Base-by-base conservation (phyloP, 2,113 vertebrate species). In the Macaca nemestrina region DNA sequence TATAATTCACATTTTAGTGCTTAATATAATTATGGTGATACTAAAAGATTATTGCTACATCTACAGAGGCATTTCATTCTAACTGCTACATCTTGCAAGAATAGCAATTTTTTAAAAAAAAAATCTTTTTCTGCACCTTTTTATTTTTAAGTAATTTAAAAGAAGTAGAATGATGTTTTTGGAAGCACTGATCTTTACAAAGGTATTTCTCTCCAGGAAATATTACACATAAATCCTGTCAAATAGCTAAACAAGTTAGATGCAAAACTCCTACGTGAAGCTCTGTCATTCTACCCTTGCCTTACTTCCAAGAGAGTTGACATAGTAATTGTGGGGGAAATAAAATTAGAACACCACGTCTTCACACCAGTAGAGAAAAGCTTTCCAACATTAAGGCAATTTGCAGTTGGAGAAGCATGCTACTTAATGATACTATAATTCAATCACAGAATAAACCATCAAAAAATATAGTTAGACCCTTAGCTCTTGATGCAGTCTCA, bases 321-420 rank as follows among this genome's bases (percentile, higher is more conserved):
- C 98, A 98, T 87, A 95, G 97, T 98, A 98, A 98, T 98, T 97
- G 97, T 97, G 97, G 86, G 79, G 96, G 97, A 96, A 96, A 98
- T 97, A 98, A 98, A 99, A 98, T 98, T 96, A 98, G 86, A 98
- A 97, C 57, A 96, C 76, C 94, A 97, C 90, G 92, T 98, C 98
- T 98, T 98, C 78, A 13, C 0, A 25, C 96, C 93, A 87, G 97
- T 93, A 97, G 93, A 96, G 93, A 97, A 98, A 98, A 97, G 81
- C 82, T 97, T 84, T 94, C 95, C 92, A 90, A 75, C 75, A 82
- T 50, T 55, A 98, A 96, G 92, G 92, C 88, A 98, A 93, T 98
- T 85, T 97, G 78, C 78, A 98, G 98, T 95, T 94, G 67, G 88
- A 96, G 67, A 78, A 90, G 76, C 43, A 5, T 35, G 38, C 84